Evolutionary conservation across 2,113 vertebrate species (phyloP), one percentile per base, ranked within the genome.

Genomic region (Canis aureus): DNA sequence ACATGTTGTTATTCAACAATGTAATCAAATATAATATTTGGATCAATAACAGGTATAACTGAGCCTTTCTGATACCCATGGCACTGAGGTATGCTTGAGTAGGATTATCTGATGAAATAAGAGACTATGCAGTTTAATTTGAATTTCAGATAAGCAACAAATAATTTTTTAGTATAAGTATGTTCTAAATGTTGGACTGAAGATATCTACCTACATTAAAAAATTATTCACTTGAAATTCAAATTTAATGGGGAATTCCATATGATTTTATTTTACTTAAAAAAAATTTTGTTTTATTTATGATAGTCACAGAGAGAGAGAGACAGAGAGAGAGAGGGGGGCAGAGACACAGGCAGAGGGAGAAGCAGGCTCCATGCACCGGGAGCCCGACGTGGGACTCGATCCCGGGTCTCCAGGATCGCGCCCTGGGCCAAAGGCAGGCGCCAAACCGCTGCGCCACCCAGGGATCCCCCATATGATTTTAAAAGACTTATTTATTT

Each of bases 161-260:
- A 78, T 53, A 43, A 17, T 62, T 73, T 49, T 83, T 59, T 51
- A 5, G n/a, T 73, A 5, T 38, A 87, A 84, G 3, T 69, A n/a
- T 84, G 35, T 59, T 8, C 6, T 95, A 57, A 60, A 80, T 74
- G 64, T 32, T 89, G 32, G 32, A 32, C 32, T 71, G n/a, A 49
- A 66, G 86, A 76, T 83, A 93, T 17, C 27, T 76, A 29, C 29
- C 62, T 83, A 57, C 76, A 43, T 17, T 84, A 84, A 91, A 84
- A 62, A 76, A 57, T 53, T 67, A 85, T 57, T 89, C 5, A 71
- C 93, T 62, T 74, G 64, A 84, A 96, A 86, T 87, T 67, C n/a
- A 96, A 67, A 81, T 69, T 83, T 83, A 38, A 53, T 29, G 16
- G 29, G n/a, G 29, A 22, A 80, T 51, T 91, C 11, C 82, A 2